Base-by-base conservation (phyloP, 2,888 invertebrate species). In the Phyllotreta striolata region DNA sequence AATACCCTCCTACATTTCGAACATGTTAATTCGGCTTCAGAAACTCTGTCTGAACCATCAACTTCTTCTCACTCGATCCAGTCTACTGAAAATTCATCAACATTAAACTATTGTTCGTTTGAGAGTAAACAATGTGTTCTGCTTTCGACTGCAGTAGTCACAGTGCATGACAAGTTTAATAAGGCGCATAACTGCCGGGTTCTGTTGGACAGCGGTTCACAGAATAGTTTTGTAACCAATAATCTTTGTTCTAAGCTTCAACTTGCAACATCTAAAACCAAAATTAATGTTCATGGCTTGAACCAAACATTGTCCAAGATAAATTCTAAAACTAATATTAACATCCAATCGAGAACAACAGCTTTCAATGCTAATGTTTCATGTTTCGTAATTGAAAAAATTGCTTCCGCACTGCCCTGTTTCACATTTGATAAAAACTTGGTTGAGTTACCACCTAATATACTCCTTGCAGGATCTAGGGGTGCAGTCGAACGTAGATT, bases 181-280 rank as follows among this genome's bases (percentile, higher is more conserved):
- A 35, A 35, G 0, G 5, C n/a, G 8, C 49, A 49, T 39, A 44
- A 39, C n/a, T 62, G 56, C 44, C 37, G 44, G 13, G 58, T 41
- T 13, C 38, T 63, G 7, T 40, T 58, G 34, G 58, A 63, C 49
- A 63, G 41, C 47, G 63, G 58, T 10, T 63, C 63, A 10, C 51
- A 63, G 24, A 13, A 60, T 4, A 63, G 13, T 46, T 63, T 63
- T 49, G 52, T 63, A 38, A 52, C 63, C 6, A 13, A 37, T 12
- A 34, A 58, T 47, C 43, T 58, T 6, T 37, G 38, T 34, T 35
- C 46, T 24, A n/a, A n/a, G n/a, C n/a, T n/a, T n/a, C n/a, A n/a
- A 51, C 37, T 63, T 10, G 9, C 49, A 10, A 10, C 58, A 8
- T 44, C 47, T 41, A 37, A 44, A 46, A 54, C 41, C 38, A 35